Conservation (phyloP, 1,140 invertebrate species). For the Drosophila truncata region DNA sequence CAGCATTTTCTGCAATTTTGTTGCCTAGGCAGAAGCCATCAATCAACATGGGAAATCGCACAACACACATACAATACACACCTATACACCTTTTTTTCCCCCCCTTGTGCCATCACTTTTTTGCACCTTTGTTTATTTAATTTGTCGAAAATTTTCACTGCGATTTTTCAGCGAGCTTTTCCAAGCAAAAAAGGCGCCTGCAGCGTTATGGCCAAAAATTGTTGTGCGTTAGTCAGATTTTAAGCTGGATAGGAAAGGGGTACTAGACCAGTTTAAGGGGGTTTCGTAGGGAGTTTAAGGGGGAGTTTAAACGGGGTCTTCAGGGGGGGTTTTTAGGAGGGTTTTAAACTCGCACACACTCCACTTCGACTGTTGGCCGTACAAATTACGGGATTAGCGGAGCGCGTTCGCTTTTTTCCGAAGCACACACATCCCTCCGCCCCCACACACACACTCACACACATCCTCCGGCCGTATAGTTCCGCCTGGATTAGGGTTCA, state of each 20-base stretch:
- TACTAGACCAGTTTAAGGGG: slow-evolving; percentile 1
- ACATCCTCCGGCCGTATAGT: slow-evolving; percentile 8
- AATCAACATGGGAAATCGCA: slow-evolving; percentile 41
- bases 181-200: slow-evolving; percentile 63
- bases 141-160: slow-evolving; percentile 70
- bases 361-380: slow-evolving; percentile 64
- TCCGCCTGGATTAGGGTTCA: slow-evolving; percentile 70
- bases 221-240: slow-evolving; percentile 81
- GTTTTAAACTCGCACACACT: slow-evolving; percentile 9
- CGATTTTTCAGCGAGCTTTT: slow-evolving; percentile 57
- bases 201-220: slow-evolving; percentile 74
- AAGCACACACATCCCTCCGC: slow-evolving; percentile 2
- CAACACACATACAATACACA: neutral
- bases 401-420: slow-evolving; percentile 60
- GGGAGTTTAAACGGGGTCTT: slow-evolving; percentile 3
- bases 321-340: neutral
- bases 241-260: slow-evolving; percentile 27
- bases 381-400: slow-evolving; percentile 82
- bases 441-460: neutral
- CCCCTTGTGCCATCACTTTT: neutral
- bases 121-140: slow-evolving; percentile 75
- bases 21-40: slow-evolving; percentile 21
- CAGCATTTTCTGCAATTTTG: slow-evolving; percentile 38
- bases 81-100: neutral
- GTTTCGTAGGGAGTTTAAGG: neutral